These are phyloP conservation scores for Loxodonta africana DNA, from an alignment of 2,113 vertebrate species.

Conservation along the genomic window DNA sequence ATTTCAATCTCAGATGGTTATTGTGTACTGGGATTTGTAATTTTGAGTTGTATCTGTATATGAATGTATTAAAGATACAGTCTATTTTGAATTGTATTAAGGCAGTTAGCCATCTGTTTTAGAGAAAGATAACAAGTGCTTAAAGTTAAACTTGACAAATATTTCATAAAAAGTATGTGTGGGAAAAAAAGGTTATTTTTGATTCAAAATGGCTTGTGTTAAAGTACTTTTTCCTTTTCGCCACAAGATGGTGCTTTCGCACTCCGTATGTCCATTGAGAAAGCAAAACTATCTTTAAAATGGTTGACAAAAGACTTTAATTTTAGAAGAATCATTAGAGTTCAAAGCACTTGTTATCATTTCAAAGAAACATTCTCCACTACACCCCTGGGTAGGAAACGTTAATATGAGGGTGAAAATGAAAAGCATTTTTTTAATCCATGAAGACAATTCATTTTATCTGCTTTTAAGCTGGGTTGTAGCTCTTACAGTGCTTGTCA, in stretches of 20 bases:
- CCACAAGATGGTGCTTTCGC: constrained; percentile 84
- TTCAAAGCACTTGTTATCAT: constrained; percentile 68
- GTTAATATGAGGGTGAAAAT: constrained; percentile 67
- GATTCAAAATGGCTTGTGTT: neutral
- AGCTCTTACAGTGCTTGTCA: neutral
- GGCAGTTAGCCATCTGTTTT: constrained; percentile 81
- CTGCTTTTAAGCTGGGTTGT: constrained; percentile 34
- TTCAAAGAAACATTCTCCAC: constrained; percentile 50
- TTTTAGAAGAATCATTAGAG: constrained; percentile 78
- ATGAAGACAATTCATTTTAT: constrained; percentile 48
- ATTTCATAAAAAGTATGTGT: constrained; percentile 79
- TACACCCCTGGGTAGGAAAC: constrained; percentile 48
- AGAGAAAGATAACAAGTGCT: constrained; percentile 78
- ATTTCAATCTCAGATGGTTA: constrained; percentile 56
- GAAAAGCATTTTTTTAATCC: constrained; percentile 36
- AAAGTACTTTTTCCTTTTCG: constrained; percentile 7
- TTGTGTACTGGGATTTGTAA: constrained; percentile 57
- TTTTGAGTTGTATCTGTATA: constrained; percentile 65
- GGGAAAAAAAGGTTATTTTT: constrained; percentile 70
- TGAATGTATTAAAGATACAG: constrained; percentile 75
- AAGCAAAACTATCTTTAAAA: constrained; percentile 64
- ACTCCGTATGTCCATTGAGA: constrained; percentile 64
- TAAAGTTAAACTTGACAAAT: constrained; percentile 84
- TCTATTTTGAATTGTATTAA: constrained; percentile 80
- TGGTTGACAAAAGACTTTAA: constrained; percentile 81